These are phyloP conservation scores for Campoplex nolae DNA, from an alignment of 2,888 invertebrate genomes.

Conservation along the genomic window DNA sequence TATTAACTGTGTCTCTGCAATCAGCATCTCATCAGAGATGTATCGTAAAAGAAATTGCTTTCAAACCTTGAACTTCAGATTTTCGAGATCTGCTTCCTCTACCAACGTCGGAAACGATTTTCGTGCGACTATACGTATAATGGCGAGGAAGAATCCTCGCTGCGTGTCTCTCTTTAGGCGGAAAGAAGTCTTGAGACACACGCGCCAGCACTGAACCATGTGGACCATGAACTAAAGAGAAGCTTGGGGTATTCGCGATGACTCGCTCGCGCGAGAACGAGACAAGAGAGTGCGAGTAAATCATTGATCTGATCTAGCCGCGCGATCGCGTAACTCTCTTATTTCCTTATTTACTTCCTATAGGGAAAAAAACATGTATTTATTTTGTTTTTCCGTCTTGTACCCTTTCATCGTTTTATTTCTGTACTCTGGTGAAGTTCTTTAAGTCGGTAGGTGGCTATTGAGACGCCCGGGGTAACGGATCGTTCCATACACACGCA, in stretches of 20 bases:
- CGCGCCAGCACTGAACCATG: conserved; percentile 39
- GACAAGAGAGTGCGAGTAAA: conserved; percentile 66
- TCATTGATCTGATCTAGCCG: conserved; percentile 76
- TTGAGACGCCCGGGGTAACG: conserved; percentile 79
- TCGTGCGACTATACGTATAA: background rate
- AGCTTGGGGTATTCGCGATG: conserved; percentile 20
- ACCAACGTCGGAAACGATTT: background rate
- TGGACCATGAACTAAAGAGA: conserved; percentile 37
- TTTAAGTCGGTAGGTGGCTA: conserved; percentile 70
- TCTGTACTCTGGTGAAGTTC: conserved; percentile 49
- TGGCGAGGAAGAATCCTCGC: background rate
- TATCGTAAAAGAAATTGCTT: background rate
- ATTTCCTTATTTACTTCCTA: conserved; percentile 50
- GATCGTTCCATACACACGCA: conserved; percentile 76
- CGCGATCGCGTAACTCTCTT: conserved; percentile 62
- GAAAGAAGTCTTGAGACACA: conserved; percentile 29
- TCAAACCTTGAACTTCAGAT: background rate
- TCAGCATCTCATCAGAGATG: background rate
- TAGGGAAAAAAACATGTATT: background rate
- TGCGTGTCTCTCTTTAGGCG: background rate
- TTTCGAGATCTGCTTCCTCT: background rate
- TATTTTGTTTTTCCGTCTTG: conserved; percentile 21
- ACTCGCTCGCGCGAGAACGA: conserved; percentile 34
- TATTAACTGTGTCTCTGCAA: background rate
- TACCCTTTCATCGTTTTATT: conserved; percentile 43